Evolutionary conservation across 1,140 invertebrate genomes (phyloP).

Genomic region (Drosophila pachea): DNA sequence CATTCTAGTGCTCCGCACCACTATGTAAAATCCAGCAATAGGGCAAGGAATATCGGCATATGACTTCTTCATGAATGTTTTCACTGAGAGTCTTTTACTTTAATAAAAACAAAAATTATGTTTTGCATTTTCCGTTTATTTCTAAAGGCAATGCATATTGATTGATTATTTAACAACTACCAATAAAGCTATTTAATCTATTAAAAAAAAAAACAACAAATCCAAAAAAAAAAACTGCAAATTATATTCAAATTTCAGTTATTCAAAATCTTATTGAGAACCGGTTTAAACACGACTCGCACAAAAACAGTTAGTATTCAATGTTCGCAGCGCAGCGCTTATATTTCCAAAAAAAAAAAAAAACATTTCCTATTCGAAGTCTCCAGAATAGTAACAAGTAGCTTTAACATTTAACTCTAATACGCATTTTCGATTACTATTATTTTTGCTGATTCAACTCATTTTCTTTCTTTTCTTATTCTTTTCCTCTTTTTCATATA

Average conservation of each 20-base stretch:
- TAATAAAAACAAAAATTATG: slow-evolving; percentile 27
- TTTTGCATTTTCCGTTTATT: slow-evolving; percentile 24
- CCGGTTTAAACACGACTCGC: not conserved
- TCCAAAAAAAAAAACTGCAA: slow-evolving; percentile 32
- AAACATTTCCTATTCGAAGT: too few species aligned
- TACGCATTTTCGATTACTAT: slow-evolving; percentile 15
- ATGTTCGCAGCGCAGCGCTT: not conserved
- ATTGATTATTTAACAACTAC: slow-evolving; percentile 34
- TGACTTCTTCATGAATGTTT: not conserved
- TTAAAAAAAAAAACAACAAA: slow-evolving; percentile 32
- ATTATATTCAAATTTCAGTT: slow-evolving; percentile 10
- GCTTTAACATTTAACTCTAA: slow-evolving; percentile 22
- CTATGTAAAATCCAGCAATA: slow-evolving; percentile 22
- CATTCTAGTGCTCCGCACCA: slow-evolving; percentile 30
- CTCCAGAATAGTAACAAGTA: not conserved
- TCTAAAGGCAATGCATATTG: slow-evolving; percentile 38
- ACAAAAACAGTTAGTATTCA: not conserved
- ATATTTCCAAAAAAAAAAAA: too few species aligned
- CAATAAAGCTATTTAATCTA: slow-evolving; percentile 69
- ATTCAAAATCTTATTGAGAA: slow-evolving; percentile 5
- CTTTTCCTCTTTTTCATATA: slow-evolving; percentile 52
- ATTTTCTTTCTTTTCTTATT: slow-evolving; percentile 38
- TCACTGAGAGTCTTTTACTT: not conserved
- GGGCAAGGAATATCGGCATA: slow-evolving; percentile 31
- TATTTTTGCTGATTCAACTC: slow-evolving; percentile 33